These are phyloP conservation scores for Lochmaea capreae DNA, from an alignment of 2,888 invertebrate species.

Conservation along the genomic window DNA sequence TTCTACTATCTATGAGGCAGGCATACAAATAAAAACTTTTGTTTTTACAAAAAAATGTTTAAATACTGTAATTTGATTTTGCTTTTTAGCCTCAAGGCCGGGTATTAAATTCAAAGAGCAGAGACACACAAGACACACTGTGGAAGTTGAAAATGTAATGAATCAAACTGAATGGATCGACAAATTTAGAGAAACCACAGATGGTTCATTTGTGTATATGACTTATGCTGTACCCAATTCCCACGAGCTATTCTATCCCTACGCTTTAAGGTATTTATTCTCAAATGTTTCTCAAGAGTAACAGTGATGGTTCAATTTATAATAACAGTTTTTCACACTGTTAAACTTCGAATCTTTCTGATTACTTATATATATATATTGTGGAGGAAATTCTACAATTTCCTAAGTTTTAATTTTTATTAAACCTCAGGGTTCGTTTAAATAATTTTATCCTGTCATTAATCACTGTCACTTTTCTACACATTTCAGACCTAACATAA, in stretches of 20 bases:
- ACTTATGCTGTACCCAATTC: constrained; percentile 78
- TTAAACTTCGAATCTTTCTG: too few relatives aligned
- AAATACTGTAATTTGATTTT: neutral
- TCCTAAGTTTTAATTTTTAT: too few relatives aligned
- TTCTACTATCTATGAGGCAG: too few relatives aligned
- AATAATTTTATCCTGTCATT: too few relatives aligned
- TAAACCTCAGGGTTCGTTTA: too few relatives aligned
- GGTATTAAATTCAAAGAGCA: constrained; percentile 31
- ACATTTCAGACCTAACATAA: too few relatives aligned
- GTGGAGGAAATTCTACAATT: too few relatives aligned
- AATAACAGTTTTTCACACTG: too few relatives aligned
- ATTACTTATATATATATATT: too few relatives aligned
- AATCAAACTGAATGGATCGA: constrained; percentile 67
- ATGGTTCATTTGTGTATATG: constrained; percentile 81
- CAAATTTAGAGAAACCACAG: constrained; percentile 69
- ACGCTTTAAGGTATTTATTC: constrained; percentile 73
- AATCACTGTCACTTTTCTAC: too few relatives aligned
- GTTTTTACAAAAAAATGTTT: too few relatives aligned
- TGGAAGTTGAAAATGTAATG: constrained; percentile 57
- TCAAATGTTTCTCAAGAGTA: neutral
- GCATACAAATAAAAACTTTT: too few relatives aligned
- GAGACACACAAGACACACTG: neutral
- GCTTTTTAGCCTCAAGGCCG: constrained; percentile 3
- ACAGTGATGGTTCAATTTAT: neutral
- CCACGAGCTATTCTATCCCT: constrained; percentile 80